These are phyloP conservation scores for Orthonyx spaldingii DNA, from an alignment of 2,113 vertebrate genomes.

Conservation along the genomic window DNA sequence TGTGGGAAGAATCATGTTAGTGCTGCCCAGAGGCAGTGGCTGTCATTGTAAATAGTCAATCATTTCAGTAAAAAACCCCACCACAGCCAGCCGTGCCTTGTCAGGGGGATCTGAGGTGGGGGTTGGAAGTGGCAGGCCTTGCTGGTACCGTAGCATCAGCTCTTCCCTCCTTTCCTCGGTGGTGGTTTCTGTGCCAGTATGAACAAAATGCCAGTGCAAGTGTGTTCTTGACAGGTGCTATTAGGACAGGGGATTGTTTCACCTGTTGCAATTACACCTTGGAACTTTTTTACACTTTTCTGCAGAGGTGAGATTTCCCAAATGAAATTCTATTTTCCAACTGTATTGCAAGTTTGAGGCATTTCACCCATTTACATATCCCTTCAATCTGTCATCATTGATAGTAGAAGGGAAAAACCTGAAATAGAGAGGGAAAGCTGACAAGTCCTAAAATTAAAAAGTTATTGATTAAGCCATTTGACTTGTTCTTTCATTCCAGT, in stretches of 20 bases:
- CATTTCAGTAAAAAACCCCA: neutral
- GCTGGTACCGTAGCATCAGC: neutral
- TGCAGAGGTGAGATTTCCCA: slow-evolving; percentile 20
- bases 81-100: neutral
- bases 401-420: neutral
- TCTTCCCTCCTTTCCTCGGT: neutral
- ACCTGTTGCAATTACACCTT: neutral
- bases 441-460: slow-evolving; percentile 59
- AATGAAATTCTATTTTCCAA: slow-evolving; percentile 20
- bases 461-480: slow-evolving; percentile 53
- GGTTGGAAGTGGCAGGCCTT: neutral
- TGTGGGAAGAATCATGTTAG: neutral
- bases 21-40: neutral
- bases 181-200: neutral
- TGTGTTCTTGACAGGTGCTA: neutral
- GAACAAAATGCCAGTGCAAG: neutral
- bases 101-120: neutral
- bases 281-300: neutral
- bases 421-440: slow-evolving; percentile 16
- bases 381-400: slow-evolving; percentile 30
- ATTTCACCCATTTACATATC: slow-evolving; percentile 18
- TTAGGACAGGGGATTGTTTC: neutral
- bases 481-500: slow-evolving; percentile 43
- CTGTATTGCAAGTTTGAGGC: neutral
- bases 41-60: neutral